Base-by-base conservation (phyloP, 1,140 invertebrate species). In the Leptinotarsa lineolata region DNA sequence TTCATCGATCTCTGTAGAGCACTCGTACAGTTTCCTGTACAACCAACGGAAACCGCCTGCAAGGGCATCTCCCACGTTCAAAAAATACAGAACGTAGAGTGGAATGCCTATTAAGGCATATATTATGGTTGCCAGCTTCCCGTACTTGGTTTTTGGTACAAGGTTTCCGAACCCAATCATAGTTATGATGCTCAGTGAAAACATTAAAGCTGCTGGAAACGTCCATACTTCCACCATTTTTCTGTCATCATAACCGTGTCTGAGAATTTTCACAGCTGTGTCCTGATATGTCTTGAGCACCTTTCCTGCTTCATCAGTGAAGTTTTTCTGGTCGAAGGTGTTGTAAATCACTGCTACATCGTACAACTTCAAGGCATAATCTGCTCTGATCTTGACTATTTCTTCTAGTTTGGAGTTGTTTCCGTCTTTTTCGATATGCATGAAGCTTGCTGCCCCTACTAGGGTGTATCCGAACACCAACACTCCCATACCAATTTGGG, bases 101-200 rank as follows among this genome's bases (percentile, higher is more conserved):
- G 97, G 97, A 77, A 99, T 98, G 0, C 97, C 97, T 76, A 99
- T 91, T 1, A 97, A 92, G 0, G 97, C 96, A 86, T 98, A 99
- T 16, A 96, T 89, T 45, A 99, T 95, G 0, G 96, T 98, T 15
- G 92, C 90, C 22, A 94, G 91, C 85, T 97, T 97, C 2, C 97
- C 97, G 91, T 93, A 93, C 1, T 91, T 86, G 0, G 96, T 98
- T 80, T 92, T 91, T 0, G 97, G 96, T 5, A 97, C 92, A 81
- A 97, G 91, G 85, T 97, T 97, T 0, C 97, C 97, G 84, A 98
- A 98, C 1, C 97, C 97, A 76, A 96, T 95, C 94, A 96, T 96
- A 4, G 94, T 95, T 80, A 96, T 95, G 1, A 95, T 91, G 18
- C 93, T 95, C 0, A 95, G 83, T 30, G 92, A 95, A 81, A 92